Conservation (phyloP, 37 sponge, comb jelly and placozoan species). For the Tethya wilhelma region DNA sequence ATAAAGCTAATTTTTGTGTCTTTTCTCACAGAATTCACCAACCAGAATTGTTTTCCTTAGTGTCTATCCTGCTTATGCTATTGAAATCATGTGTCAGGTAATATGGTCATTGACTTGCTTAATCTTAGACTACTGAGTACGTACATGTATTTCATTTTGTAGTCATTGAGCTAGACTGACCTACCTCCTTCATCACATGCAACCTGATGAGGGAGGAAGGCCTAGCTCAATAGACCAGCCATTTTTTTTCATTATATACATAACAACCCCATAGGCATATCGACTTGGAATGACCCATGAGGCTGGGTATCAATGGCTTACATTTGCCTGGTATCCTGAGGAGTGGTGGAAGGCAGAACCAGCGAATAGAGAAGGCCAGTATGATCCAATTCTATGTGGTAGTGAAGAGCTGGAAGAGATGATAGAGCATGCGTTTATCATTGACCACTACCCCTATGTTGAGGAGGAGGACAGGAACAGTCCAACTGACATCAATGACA, state of each 20-base stretch:
- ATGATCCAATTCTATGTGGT: constrained; percentile 28
- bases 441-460: constrained; percentile 52
- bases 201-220: too few species aligned
- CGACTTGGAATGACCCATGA: constrained; percentile 38
- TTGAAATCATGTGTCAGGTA: constrained; percentile 73
- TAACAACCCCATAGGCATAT: constrained; percentile 24
- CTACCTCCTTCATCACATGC: too few species aligned
- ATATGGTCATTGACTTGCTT: too few species aligned
- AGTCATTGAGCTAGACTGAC: too few species aligned
- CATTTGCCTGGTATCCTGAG: constrained; percentile 55
- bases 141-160: too few species aligned
- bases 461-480: not conserved
- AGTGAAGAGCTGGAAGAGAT: not conserved
- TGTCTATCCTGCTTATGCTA: constrained; percentile 34
- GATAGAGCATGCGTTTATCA: constrained; percentile 30
- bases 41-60: constrained; percentile 66
- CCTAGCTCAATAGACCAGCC: too few species aligned
- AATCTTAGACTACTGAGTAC: too few species aligned
- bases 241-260: not conserved
- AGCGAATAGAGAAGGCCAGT: not conserved
- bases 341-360: constrained; percentile 46
- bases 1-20: not conserved
- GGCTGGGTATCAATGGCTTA: constrained; percentile 58
- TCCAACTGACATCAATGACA: constrained; percentile 5
- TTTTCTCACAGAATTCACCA: constrained; percentile 43